Evolutionary conservation across 2,888 invertebrate genomes (phyloP), one percentile per base, ranked within the genome.

Genomic region (Carterocephalus palaemon): DNA sequence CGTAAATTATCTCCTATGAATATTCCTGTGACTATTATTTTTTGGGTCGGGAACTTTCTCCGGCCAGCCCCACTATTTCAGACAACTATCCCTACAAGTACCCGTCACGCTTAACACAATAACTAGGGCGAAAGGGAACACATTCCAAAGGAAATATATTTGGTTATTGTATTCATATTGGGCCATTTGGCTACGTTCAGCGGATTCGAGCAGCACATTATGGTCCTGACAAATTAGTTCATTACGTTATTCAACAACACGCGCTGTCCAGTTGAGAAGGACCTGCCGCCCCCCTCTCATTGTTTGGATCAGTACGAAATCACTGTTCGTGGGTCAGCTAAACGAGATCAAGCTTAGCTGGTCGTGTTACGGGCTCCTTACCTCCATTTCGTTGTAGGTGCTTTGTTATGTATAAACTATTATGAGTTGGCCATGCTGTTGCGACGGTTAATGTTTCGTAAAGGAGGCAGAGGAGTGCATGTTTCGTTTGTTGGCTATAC

Each of bases 211-310:
- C 52, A 54, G 59, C 51, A 59, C 64, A 67, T 70, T 70, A 67
- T 46, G 51, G 52, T 51, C 47, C 59, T 64, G 66, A 69, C 67
- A 70, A 73, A 74, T 70, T 69, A 66, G 68, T 64, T 68, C 70
- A 69, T 73, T 72, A 71, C 61, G 61, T 60, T 60, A 57, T 58
- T 59, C 62, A 60, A 61, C 56, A 56, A 60, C 66, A 59, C 52
- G 58, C 52, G 28, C 24, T 39, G 39, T 43, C 64, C 59, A 54
- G 39, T 45, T 16, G 57, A 60, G 47, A 22, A 28, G 39, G 60
- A 55, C 29, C 59, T 45, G 20, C 33, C 45, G 28, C 39, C 43
- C 26, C 50, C 48, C 46, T 34, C 45, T 40, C 42, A 8, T 17
- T 22, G 36, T 8, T 23, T 23, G 39, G 24, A 31, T 37, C 38